A percentile compares a stretch with the other conserved stretches of the same genome.
Evolutionary conservation across 53 echinoderm and acorn worm species (phyloP).

Genomic region (Holothuria leucospilota): DNA sequence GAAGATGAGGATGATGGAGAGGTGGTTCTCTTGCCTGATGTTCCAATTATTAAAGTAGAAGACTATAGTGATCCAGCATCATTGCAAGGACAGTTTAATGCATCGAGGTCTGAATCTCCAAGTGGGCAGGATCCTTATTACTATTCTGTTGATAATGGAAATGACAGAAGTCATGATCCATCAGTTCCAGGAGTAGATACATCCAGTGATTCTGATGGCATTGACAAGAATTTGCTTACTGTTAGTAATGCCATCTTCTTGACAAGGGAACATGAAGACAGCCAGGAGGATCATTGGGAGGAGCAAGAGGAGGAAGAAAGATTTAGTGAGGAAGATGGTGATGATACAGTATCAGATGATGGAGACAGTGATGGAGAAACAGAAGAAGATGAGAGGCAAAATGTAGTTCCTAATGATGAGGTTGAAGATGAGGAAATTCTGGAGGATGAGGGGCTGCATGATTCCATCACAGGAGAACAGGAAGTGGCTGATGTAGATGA

Average conservation of each 20-base stretch:
- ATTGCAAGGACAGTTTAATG: too few relatives aligned
- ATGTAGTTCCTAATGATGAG: neutral
- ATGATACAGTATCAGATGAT: neutral
- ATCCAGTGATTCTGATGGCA: too few relatives aligned
- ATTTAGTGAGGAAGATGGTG: neutral
- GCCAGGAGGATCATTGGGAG: neutral
- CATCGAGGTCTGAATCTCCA: too few relatives aligned
- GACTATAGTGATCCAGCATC: neutral
- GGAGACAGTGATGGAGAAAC: neutral
- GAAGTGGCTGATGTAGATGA: too few relatives aligned
- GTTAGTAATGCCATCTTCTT: neutral
- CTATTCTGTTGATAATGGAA: neutral
- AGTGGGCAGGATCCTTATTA: too few relatives aligned
- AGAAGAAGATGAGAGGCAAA: neutral
- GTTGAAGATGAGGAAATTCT: neutral
- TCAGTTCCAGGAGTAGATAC: too few relatives aligned
- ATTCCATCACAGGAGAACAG: too few relatives aligned
- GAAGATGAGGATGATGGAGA: neutral
- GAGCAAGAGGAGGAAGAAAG: neutral
- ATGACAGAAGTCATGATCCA: too few relatives aligned
- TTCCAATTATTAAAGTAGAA: slow-evolving; percentile 27
- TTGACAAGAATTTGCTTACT: neutral
- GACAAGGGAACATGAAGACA: neutral
- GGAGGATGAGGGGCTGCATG: neutral
- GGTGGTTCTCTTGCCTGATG: neutral